Percentiles rank a stretch among this genome's conserved stretches.
Evolutionary conservation across 2,113 vertebrate species (phyloP).

Genomic region (Aphelocoma coerulescens): DNA sequence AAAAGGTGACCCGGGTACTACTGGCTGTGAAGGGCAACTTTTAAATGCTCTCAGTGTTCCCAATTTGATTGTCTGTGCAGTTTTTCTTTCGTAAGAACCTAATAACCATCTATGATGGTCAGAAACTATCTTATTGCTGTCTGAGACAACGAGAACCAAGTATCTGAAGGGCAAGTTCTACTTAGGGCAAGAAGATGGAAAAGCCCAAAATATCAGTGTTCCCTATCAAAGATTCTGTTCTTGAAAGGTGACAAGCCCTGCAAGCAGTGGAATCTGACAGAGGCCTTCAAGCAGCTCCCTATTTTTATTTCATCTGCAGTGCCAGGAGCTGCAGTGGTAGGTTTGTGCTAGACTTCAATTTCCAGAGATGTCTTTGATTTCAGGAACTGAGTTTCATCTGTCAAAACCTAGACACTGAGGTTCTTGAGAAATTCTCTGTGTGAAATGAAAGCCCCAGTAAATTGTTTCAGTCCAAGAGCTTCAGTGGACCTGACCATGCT

Average conservation of each 20-base stretch:
- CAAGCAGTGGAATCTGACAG: not conserved
- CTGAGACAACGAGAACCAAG: not conserved
- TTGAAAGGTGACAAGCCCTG: not conserved
- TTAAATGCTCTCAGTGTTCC: rapidly evolving
- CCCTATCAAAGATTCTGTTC: not conserved
- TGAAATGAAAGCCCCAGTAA: not conserved
- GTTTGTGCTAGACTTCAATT: not conserved
- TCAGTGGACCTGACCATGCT: not conserved
- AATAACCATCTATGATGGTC: rapidly evolving
- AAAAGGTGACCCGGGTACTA: not conserved
- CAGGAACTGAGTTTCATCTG: not conserved
- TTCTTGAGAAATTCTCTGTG: not conserved
- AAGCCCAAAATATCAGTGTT: not conserved
- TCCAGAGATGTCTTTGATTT: not conserved
- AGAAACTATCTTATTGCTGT: not conserved
- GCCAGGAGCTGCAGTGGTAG: not conserved
- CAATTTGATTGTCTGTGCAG: not conserved
- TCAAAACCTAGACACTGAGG: not conserved
- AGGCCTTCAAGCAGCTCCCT: not conserved
- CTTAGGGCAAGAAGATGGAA: not conserved
- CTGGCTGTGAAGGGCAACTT: not conserved
- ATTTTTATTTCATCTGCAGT: not conserved
- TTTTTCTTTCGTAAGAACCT: not conserved
- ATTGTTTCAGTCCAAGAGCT: not conserved
- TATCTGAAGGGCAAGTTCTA: not conserved